Base-by-base conservation (phyloP, 2,888 invertebrate species). In the Cheilosia variabilis region DNA sequence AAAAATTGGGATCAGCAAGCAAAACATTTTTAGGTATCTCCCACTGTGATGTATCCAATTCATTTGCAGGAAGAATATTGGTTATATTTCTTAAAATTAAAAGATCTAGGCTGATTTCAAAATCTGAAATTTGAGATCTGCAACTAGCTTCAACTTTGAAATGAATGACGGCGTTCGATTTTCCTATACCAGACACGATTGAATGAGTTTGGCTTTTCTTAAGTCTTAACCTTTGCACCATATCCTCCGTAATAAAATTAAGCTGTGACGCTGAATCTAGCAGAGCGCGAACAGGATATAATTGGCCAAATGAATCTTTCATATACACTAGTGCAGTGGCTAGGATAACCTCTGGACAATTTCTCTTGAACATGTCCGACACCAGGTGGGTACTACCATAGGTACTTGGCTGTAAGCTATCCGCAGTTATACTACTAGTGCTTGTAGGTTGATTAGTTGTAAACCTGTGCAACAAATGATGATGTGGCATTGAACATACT, bases 251-350 rank as follows among this genome's bases (percentile, higher is more conserved):
- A 9, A 55, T 53, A 27, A 68, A 57, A 24, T 55, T 68, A 3
- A 68, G 27, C 24, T 79, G 72, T 5, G 65, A 79, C 2, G 58
- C 71, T 0, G 79, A 71, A 50, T 71, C 69, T 13, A 71, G 47
- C n/a, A n/a, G n/a, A n/a, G n/a, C n/a, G n/a, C n/a, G n/a, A n/a
- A n/a, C n/a, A n/a, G n/a, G n/a, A n/a, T n/a, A n/a, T n/a, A n/a
- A n/a, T n/a, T n/a, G n/a, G n/a, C n/a, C n/a, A n/a, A n/a, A n/a
- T n/a, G n/a, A n/a, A n/a, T n/a, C n/a, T n/a, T n/a, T n/a, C n/a
- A n/a, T n/a, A n/a, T n/a, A n/a, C n/a, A n/a, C n/a, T n/a, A n/a
- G n/a, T n/a, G n/a, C n/a, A n/a, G n/a, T n/a, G n/a, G n/a, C n/a
- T n/a, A n/a, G n/a, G n/a, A 10, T 50, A 37, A 52, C 41, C 22